Percentiles rank a stretch among this genome's conserved stretches.
phyloP scores from a whole-genome alignment of 2,797 vertebrate genomes.

The Eospalax fontanierii region DNA sequence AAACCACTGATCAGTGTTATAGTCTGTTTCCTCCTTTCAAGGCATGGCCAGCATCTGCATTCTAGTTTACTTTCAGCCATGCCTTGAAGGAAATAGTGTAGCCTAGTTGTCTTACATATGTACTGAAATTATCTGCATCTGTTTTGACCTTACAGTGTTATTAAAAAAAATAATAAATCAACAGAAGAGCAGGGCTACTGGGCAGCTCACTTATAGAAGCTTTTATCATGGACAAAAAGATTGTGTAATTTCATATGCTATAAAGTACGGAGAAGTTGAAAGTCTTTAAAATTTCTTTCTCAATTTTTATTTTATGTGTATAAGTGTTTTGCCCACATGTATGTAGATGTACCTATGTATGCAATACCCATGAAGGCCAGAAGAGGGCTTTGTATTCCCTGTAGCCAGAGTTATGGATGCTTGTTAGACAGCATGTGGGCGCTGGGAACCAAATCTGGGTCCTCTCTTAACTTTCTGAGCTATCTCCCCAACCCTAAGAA shows the following conservation, averaged over 20 bases:
- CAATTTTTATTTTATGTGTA: too few relatives aligned
- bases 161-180: rapidly evolving
- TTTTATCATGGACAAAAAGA: neutral
- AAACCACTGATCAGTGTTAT: neutral
- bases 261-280: neutral
- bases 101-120: neutral
- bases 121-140: neutral
- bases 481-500: neutral
- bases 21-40: neutral
- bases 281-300: neutral
- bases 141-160: neutral
- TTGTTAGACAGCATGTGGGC: too few relatives aligned
- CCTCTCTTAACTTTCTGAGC: too few relatives aligned
- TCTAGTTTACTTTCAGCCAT: neutral
- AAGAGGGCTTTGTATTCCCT: too few relatives aligned
- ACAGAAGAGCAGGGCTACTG: rapidly evolving
- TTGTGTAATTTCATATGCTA: rapidly evolving
- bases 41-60: neutral
- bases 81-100: neutral
- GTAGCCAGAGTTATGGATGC: too few relatives aligned
- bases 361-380: too few relatives aligned
- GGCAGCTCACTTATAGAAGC: rapidly evolving
- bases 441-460: too few relatives aligned
- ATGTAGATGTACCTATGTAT: too few relatives aligned
- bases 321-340: too few relatives aligned